Percentiles rank a stretch among this genome's conserved stretches.
Evolutionary conservation across 2,113 vertebrate genomes (phyloP).

Genomic region (Ia io): DNA sequence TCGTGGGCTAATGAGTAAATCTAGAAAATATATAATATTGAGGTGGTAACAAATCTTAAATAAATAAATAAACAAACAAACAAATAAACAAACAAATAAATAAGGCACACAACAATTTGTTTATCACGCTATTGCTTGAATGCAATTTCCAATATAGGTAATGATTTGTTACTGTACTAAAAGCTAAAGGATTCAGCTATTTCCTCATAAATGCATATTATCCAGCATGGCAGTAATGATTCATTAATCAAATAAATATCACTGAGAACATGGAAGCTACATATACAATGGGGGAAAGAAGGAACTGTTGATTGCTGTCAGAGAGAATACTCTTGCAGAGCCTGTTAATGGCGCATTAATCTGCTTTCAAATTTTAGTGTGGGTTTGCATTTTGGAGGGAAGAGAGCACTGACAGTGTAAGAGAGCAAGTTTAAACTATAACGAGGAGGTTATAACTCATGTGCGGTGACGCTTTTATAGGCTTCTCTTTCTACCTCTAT

Average conservation of each 20-base stretch:
- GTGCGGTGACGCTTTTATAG: conserved; percentile 74
- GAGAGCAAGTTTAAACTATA: conserved; percentile 75
- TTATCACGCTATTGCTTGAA: conserved; percentile 20
- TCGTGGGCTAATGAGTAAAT: conserved; percentile 84
- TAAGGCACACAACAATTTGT: conserved; percentile 39
- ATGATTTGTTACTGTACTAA: conserved; percentile 77
- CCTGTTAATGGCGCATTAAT: conserved; percentile 82
- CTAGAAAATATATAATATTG: conserved; percentile 80
- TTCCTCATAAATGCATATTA: conserved; percentile 75
- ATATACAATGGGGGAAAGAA: conserved; percentile 67
- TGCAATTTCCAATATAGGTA: conserved; percentile 63
- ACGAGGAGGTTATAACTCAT: conserved; percentile 76
- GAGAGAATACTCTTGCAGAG: conserved; percentile 71
- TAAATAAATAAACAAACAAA: conserved; percentile 6
- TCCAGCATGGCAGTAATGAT: conserved; percentile 76
- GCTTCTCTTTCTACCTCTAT: conserved; percentile 38
- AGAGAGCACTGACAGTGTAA: conserved; percentile 57
- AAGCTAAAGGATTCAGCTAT: conserved; percentile 75
- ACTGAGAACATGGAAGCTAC: conserved; percentile 68
- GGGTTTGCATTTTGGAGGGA: conserved; percentile 72
- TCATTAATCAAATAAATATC: conserved; percentile 81
- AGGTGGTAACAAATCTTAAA: conserved; percentile 78
- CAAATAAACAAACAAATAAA: not conserved
- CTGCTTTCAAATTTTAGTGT: conserved; percentile 80
- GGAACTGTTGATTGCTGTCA: conserved; percentile 76